Conservation (phyloP, 2,113 vertebrate species). For the Chloebia gouldiae region DNA sequence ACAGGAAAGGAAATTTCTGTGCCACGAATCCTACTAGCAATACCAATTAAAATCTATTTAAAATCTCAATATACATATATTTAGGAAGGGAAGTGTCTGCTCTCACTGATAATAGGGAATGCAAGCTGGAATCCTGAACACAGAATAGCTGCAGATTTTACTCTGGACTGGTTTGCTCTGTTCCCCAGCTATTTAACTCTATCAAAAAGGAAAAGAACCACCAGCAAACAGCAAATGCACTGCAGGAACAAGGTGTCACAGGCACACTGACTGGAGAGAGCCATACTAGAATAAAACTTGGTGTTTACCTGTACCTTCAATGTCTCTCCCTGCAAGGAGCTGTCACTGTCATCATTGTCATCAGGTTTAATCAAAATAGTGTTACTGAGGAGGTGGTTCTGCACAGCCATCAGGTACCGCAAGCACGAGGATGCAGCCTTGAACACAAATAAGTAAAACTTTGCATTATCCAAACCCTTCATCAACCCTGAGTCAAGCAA, state of each 20-base stretch:
- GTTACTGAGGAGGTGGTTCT: slow-evolving; percentile 99
- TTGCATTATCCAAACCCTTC: slow-evolving; percentile 50
- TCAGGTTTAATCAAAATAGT: slow-evolving; percentile 95
- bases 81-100: not conserved
- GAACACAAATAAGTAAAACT: slow-evolving; percentile 68
- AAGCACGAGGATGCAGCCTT: slow-evolving; percentile 97
- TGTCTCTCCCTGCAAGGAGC: slow-evolving; percentile 99
- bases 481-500: slow-evolving; percentile 1
- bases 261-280: slow-evolving; percentile 60
- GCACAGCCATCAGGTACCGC: slow-evolving; percentile 98
- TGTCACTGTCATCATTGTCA: slow-evolving; percentile 97
- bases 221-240: not conserved
- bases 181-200: not conserved
- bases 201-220: not conserved
- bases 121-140: not conserved
- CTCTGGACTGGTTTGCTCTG: not conserved
- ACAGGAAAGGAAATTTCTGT: not conserved
- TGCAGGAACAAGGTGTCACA: slow-evolving; percentile 10
- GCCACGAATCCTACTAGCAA: not conserved
- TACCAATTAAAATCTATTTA: not conserved
- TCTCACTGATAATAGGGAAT: not conserved
- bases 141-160: not conserved
- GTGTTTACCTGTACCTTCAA: slow-evolving; percentile 99
- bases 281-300: slow-evolving; percentile 86
- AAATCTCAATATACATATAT: not conserved